Conservation (phyloP, 2,113 vertebrate genomes). For the Benitochromis conjunctus region DNA sequence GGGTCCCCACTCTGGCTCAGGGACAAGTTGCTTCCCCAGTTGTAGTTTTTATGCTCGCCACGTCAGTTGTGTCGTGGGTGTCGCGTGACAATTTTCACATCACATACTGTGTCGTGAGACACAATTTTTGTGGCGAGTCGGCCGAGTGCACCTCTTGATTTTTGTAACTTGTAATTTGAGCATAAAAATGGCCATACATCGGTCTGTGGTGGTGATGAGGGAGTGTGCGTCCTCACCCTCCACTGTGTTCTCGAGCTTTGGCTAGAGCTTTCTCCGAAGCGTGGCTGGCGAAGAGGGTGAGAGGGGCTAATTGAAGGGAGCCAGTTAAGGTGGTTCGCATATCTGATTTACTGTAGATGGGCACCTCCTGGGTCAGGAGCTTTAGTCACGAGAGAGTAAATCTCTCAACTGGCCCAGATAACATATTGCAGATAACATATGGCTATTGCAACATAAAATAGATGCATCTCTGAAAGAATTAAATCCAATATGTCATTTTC, state of each 20-base stretch:
- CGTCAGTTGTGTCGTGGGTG: neutral
- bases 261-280: neutral
- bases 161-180: neutral
- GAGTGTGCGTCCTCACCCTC: neutral
- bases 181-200: neutral
- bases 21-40: neutral
- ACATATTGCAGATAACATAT: neutral
- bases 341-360: neutral
- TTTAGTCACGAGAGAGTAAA: neutral
- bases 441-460: neutral
- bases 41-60: neutral
- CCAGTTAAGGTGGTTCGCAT: neutral
- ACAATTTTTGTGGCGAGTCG: neutral
- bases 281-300: neutral
- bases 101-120: neutral
- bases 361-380: neutral
- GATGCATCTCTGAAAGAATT: neutral
- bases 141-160: neutral
- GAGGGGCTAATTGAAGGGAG: neutral
- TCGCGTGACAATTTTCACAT: neutral
- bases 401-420: neutral
- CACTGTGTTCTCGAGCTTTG: neutral
- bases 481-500: neutral
- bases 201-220: neutral
- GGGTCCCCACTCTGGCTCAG: neutral